A percentile compares a stretch with the other conserved stretches of the same genome.
Conservation (phyloP, 2,113 vertebrate genomes). For the Amazona vittata region DNA sequence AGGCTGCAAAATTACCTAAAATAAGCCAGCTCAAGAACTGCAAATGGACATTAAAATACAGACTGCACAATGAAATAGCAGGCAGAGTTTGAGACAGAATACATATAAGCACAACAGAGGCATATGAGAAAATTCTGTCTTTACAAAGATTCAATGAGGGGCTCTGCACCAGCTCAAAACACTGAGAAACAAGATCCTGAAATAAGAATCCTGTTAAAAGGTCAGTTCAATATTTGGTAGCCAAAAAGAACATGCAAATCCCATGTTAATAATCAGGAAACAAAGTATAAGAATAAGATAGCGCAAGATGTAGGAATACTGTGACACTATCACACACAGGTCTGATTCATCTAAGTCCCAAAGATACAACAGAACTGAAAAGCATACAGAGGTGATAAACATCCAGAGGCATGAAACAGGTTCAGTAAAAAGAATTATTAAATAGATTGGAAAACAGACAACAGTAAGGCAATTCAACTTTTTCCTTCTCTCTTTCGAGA, state of each 20-base stretch:
- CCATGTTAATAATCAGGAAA: not conserved
- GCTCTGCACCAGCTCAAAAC: not conserved
- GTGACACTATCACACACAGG: not conserved
- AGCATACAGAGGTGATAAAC: not conserved
- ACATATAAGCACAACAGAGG: not conserved
- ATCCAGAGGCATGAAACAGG: not conserved
- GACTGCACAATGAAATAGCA: not conserved
- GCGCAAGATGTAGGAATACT: not conserved
- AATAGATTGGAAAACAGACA: not conserved
- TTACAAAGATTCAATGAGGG: not conserved
- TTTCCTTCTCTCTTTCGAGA: not conserved
- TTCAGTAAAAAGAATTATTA: not conserved
- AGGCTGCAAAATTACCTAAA: not conserved
- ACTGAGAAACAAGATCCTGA: not conserved
- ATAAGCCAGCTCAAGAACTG: not conserved
- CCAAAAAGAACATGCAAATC: not conserved
- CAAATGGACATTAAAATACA: not conserved
- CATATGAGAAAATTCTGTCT: not conserved
- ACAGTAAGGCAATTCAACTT: not conserved
- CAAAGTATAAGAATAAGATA: not conserved
- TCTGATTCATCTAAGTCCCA: not conserved
- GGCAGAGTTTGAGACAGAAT: not conserved
- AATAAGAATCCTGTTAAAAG: not conserved
- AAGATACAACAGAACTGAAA: not conserved
- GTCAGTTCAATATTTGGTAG: not conserved